Percentiles rank a stretch among this genome's conserved stretches.
Conservation (phyloP, 2,113 vertebrate genomes). For the Notiomystis cincta region DNA sequence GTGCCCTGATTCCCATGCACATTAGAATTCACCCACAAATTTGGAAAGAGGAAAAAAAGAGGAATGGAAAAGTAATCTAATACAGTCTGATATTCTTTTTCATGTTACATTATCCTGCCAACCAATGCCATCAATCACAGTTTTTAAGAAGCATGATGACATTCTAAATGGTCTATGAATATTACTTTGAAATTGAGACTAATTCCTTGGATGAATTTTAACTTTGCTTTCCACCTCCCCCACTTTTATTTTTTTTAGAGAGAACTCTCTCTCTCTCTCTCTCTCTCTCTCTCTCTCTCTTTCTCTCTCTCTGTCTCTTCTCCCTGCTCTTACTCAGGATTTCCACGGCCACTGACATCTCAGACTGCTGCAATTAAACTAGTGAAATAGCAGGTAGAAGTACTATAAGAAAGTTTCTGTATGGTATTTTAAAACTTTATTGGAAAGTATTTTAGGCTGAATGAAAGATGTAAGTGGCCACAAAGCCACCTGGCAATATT, state of each 20-base stretch:
- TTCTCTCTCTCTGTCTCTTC: not conserved
- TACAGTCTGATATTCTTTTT: not conserved
- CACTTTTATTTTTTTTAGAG: not conserved
- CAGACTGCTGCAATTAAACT: not conserved
- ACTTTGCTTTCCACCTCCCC: not conserved
- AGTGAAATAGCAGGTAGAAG: not conserved
- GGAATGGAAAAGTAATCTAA: not conserved
- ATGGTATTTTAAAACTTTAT: not conserved
- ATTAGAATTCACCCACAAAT: not conserved
- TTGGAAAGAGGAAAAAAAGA: not conserved
- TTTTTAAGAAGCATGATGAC: slow-evolving; percentile 16
- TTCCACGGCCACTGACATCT: not conserved
- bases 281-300: not conserved
- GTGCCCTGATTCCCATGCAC: not conserved
- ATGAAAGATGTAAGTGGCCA: not conserved
- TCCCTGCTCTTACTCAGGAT: not conserved
- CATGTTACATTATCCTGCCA: slow-evolving; percentile 22
- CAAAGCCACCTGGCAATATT: not conserved
- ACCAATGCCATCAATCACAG: slow-evolving; percentile 1
- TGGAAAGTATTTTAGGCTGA: not conserved
- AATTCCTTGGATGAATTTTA: slow-evolving; percentile 25
- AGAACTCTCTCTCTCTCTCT: not conserved
- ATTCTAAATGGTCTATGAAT: slow-evolving; percentile 52
- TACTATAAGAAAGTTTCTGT: not conserved
- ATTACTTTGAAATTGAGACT: slow-evolving; percentile 44